Evolutionary conservation across 2,888 invertebrate species (phyloP).

Genomic region (Calameuta filiformis): DNA sequence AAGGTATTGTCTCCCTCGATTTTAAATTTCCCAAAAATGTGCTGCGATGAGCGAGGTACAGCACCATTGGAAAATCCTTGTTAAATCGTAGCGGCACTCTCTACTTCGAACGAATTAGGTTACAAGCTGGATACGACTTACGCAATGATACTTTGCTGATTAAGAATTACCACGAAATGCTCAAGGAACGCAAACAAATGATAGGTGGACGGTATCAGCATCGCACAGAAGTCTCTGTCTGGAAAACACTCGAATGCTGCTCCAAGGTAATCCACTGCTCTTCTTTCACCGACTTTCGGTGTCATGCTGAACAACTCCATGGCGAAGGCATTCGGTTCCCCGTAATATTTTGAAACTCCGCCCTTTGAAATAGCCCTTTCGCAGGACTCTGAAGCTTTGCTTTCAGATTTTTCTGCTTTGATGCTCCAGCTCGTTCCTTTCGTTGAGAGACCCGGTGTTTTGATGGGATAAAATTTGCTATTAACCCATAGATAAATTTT

Average conservation of each 20-base stretch:
- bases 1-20: slow-evolving; percentile 39
- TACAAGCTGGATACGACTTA: not conserved
- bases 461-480: too few species aligned
- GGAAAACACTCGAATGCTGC: slow-evolving; percentile 77
- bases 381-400: not conserved
- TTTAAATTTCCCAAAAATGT: slow-evolving; percentile 41
- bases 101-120: slow-evolving; percentile 31
- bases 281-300: slow-evolving; percentile 69
- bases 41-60: slow-evolving; percentile 66
- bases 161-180: slow-evolving; percentile 69
- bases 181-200: slow-evolving; percentile 70
- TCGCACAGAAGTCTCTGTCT: slow-evolving; percentile 73
- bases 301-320: slow-evolving; percentile 73
- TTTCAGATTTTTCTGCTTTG: too few species aligned
- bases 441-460: too few species aligned
- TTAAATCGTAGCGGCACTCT: slow-evolving; percentile 56
- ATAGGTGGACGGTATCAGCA: slow-evolving; percentile 70
- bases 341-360: slow-evolving; percentile 47
- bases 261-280: slow-evolving; percentile 70
- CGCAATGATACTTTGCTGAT: too few species aligned
- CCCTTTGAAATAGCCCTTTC: too few species aligned
- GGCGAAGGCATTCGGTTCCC: slow-evolving; percentile 72
- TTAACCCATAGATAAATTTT: too few species aligned
- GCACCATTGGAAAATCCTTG: slow-evolving; percentile 63
- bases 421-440: too few species aligned